Conservation (phyloP, 2,113 vertebrate genomes). For the Megaptera novaeangliae region DNA sequence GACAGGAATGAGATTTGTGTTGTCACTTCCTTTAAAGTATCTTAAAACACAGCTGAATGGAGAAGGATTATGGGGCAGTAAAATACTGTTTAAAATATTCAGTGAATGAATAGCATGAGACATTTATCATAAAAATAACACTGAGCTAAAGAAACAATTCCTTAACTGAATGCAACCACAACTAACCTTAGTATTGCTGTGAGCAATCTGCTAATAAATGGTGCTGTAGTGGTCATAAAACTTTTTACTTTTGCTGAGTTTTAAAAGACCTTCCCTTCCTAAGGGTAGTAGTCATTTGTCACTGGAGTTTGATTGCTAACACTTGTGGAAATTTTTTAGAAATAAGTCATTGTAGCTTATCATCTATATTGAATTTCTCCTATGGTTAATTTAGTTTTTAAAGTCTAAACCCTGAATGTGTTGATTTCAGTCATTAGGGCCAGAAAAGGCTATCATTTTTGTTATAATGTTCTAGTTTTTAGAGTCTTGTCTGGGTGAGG, state of each 20-base stretch:
- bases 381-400: not conserved
- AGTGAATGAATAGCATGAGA: not conserved
- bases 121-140: not conserved
- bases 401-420: not conserved
- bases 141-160: not conserved
- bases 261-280: not conserved
- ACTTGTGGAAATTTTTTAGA: not conserved
- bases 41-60: not conserved
- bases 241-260: not conserved
- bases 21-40: conserved; percentile 1
- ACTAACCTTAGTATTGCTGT: not conserved
- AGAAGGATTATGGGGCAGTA: not conserved
- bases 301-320: not conserved
- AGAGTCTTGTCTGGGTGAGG: not conserved
- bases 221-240: not conserved
- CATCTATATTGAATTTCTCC: not conserved
- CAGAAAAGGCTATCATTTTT: not conserved
- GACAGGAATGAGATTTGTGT: not conserved
- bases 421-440: not conserved
- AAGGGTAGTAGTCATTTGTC: not conserved
- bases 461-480: not conserved
- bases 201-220: not conserved
- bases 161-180: not conserved
- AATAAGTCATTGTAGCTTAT: not conserved
- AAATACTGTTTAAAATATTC: not conserved